These are phyloP conservation scores for Marcusenius ussheri DNA, from an alignment of 2,113 vertebrate species.

Conservation along the genomic window DNA sequence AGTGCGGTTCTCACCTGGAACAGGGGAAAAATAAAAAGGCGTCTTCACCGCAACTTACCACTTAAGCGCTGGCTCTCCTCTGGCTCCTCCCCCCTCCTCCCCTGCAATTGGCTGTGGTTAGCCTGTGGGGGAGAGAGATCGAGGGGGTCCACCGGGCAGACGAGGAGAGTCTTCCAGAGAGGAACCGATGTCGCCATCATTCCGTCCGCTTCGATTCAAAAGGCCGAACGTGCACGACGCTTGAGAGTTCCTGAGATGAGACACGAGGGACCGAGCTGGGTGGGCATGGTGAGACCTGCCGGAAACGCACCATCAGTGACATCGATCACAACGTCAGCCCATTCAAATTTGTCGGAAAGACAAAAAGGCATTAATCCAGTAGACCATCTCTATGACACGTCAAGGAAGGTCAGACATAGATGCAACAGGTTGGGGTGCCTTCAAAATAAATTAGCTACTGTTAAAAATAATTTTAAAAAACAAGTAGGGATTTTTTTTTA, in stretches of 20 bases:
- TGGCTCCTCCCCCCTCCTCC: constrained; percentile 74
- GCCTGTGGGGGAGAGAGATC: constrained; percentile 76
- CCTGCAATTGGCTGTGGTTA: constrained; percentile 74
- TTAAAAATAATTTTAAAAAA: background rate
- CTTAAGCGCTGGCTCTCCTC: constrained; percentile 74
- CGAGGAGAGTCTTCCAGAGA: constrained; percentile 67
- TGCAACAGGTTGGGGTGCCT: constrained; percentile 12
- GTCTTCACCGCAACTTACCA: constrained; percentile 70
- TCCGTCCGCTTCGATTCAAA: constrained; percentile 61
- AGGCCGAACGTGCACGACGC: constrained; percentile 54
- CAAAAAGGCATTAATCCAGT: background rate
- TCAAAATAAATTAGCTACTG: background rate
- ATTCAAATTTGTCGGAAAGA: background rate
- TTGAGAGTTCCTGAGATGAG: constrained; percentile 59
- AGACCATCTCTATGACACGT: background rate
- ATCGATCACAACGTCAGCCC: constrained; percentile 1
- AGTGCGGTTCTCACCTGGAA: constrained; percentile 75
- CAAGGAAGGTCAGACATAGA: background rate
- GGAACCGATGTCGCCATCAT: constrained; percentile 66
- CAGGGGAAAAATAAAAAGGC: constrained; percentile 71
- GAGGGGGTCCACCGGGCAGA: constrained; percentile 72
- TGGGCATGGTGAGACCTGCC: constrained; percentile 66
- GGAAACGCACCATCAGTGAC: constrained; percentile 36
- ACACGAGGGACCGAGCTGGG: constrained; percentile 66
- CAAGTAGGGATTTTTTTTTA: background rate